Base-by-base conservation (phyloP, 2,888 invertebrate species). In the Thera britannica region DNA sequence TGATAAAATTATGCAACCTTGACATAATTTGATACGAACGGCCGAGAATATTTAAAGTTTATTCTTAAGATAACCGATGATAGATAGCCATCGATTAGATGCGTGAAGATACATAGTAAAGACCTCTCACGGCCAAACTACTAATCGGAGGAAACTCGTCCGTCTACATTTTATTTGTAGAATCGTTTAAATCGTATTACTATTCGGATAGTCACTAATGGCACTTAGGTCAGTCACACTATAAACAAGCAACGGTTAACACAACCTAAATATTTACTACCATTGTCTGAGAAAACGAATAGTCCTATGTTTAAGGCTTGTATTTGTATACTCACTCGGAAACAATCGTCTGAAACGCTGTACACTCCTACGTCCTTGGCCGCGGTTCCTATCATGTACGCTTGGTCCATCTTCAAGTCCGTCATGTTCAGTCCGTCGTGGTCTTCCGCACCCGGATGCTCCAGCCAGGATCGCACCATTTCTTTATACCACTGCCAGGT, bases 281-380 rank as follows among this genome's bases (percentile, higher is more conserved):
- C n/a, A 64, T 58, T 51, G 58, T 58, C 51, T 57, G 41, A 41
- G 41, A 56, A 52, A 34, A 52, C 34, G 23, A 62, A 41, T 60
- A 2, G 60, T 52, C 61, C 34, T 34, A 46, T 34, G 41, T 61
- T 61, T 61, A 23, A 23, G 23, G 23, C 23, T 61, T 46, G 23
- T 54, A 8, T 44, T 8, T 23, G 54, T 41, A 89, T 9, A 46
- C 94, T 94, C 86, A 97, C 97, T 86, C 94, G 92, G 80, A 95
- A 94, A 80, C 97, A 97, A 78, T 97, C 96, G 65, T 95, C 95
- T 23, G 96, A 96, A 0, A 96, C 94, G 35, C 94, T 91, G 80
- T 97, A 97, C 3, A 97, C 88, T 80, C 94, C 95, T 9, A 94
- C 89, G 67, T 84, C 83, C 5, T 79, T 81, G 34, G 88, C 88